Evolutionary conservation across 2,888 invertebrate species (phyloP), one percentile per base, ranked within the genome.

Genomic region (Eudemis profundana): DNA sequence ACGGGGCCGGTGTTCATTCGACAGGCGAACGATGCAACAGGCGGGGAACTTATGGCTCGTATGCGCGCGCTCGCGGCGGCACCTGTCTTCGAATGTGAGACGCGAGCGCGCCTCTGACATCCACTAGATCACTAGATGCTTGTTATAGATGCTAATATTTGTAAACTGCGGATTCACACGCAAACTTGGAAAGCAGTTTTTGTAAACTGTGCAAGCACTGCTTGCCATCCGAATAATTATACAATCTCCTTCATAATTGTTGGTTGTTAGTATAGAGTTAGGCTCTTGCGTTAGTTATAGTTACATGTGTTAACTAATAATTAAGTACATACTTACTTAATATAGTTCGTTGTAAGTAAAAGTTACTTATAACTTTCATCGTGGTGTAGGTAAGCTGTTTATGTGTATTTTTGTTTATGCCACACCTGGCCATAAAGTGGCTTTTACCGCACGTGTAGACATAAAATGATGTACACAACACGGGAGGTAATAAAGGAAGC

Each of bases 1-100:
- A 85, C 86, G 84, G 70, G 75, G 75, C 78, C 78, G 77, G 78
- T 78, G 78, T 81, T 82, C 81, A 83, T 85, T 84, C 79, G 83
- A 81, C 80, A 78, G 79, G 76, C 77, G 81, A 75, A 77, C 81
- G 77, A 79, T 82, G 85, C 83, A 84, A 83, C 82, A 77, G 79
- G 76, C 79, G 80, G 77, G 76, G 78, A 80, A 79, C 75, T 78
- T 77, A 78, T 74, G 77, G 75, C 77, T 72, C 72, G 74, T 70
- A 74, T 75, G 78, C 79, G 81, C 86, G 83, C 70, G 82, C 81
- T 84, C 83, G 74, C 67, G 70, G 70, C 77, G 75, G 77, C 80
- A 75, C 78, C 78, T 80, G 76, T 74, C 78, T 83, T 81, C 79
- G 75, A 84, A 47, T 57, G 54, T 54, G 50, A 33, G 42, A 42